Conservation (phyloP, 2,888 invertebrate species). For the Palloptera scutellata region DNA sequence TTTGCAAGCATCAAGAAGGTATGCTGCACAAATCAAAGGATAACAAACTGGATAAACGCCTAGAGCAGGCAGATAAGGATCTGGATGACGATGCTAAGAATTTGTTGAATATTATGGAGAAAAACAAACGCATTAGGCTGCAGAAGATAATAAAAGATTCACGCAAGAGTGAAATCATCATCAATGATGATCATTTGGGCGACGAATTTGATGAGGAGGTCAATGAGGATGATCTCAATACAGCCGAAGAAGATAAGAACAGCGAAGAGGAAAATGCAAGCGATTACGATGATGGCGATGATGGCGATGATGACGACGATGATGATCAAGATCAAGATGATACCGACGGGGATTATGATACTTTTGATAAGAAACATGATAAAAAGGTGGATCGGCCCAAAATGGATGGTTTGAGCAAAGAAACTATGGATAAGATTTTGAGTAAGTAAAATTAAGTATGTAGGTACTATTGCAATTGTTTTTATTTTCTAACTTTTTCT, state of each 20-base stretch:
- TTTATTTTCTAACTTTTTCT: too few species aligned
- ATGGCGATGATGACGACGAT: conserved; percentile 57
- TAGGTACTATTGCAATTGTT: background rate
- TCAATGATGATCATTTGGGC: conserved; percentile 30
- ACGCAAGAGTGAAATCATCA: conserved; percentile 35
- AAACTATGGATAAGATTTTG: conserved; percentile 56
- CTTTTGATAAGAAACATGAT: conserved; percentile 40
- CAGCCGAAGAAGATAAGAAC: conserved; percentile 52
- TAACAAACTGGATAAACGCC: conserved; percentile 49
- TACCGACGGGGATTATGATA: conserved; percentile 45
- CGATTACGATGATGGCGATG: conserved; percentile 62
- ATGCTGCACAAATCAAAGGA: conserved; percentile 33
- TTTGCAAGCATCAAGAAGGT: conserved; percentile 56
- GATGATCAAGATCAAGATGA: conserved; percentile 44
- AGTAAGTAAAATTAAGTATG: conserved; percentile 45
- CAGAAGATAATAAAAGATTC: conserved; percentile 54
- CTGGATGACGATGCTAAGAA: conserved; percentile 53
- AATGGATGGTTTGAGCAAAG: conserved; percentile 54
- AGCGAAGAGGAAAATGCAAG: conserved; percentile 61
- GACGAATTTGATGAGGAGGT: conserved; percentile 32
- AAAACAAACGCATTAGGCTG: conserved; percentile 47
- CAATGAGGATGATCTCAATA: conserved; percentile 50
- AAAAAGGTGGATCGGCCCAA: conserved; percentile 50
- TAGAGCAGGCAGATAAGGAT: conserved; percentile 50
- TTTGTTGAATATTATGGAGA: conserved; percentile 51